Evolutionary conservation across 2,113 vertebrate species (phyloP).

Genomic region (Petrocephalus microphthalmus): DNA sequence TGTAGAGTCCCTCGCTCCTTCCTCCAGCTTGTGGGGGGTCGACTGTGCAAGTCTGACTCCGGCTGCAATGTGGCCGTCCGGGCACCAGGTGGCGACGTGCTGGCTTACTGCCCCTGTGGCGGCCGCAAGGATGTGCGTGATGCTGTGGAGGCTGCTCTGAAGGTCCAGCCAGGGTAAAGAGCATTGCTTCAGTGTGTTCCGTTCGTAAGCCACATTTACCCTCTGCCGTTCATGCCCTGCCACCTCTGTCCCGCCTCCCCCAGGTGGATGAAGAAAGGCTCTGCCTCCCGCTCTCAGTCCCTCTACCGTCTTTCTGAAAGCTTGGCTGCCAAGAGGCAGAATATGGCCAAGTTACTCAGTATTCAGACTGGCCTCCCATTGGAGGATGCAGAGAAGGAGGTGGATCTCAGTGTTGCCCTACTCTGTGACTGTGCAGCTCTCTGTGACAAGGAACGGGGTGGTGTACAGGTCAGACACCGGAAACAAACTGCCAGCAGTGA

Average conservation of each 20-base stretch:
- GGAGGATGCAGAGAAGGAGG: constrained; percentile 56
- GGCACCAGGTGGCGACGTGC: constrained; percentile 49
- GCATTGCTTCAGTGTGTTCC: neutral
- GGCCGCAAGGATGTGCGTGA: constrained; percentile 71
- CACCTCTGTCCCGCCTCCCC: neutral
- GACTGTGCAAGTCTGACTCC: constrained; percentile 66
- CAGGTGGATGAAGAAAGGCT: constrained; percentile 70
- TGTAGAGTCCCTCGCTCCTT: constrained; percentile 60
- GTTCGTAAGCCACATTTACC: neutral
- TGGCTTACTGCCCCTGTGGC: constrained; percentile 69
- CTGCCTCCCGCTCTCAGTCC: constrained; percentile 58
- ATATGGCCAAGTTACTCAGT: constrained; percentile 47
- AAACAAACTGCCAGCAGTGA: neutral
- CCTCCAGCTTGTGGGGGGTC: constrained; percentile 66
- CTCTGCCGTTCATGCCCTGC: neutral
- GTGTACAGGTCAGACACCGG: constrained; percentile 57
- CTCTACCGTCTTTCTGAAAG: constrained; percentile 69
- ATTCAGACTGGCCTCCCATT: constrained; percentile 46
- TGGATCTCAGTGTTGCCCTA: constrained; percentile 63
- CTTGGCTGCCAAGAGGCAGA: constrained; percentile 56
- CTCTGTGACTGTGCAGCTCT: constrained; percentile 71
- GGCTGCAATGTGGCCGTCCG: constrained; percentile 61
- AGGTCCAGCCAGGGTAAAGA: constrained; percentile 62
- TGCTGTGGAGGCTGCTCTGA: constrained; percentile 71
- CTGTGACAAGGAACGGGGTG: constrained; percentile 63